These are phyloP conservation scores for Lordiphosa andalusiaca DNA, from an alignment of 2,888 invertebrate genomes.

Conservation along the genomic window DNA sequence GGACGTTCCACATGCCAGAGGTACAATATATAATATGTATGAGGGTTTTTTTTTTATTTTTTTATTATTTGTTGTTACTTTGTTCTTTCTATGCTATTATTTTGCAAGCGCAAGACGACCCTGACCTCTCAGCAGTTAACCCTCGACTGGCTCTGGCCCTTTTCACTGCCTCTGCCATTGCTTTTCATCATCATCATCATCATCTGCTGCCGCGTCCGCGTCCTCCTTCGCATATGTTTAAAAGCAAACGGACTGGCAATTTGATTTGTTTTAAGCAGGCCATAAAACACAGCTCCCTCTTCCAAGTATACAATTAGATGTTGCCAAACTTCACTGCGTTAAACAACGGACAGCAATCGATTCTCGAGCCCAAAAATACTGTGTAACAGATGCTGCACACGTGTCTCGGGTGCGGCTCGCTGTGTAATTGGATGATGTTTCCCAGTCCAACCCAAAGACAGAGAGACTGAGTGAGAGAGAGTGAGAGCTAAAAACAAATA, in stretches of 20 bases:
- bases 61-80: conserved; percentile 15
- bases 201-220: conserved; percentile 3
- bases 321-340: conserved; percentile 63
- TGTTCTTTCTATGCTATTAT: conserved; percentile 50
- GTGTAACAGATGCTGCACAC: conserved; percentile 73
- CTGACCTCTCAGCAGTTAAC: conserved; percentile 68
- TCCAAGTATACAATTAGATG: conserved; percentile 11
- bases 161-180: conserved; percentile 7
- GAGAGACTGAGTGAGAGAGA: conserved; percentile 6
- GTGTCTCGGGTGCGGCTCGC: conserved; percentile 53
- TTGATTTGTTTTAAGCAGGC: conserved; percentile 58
- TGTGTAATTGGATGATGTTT: conserved; percentile 69
- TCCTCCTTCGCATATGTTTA: conserved; percentile 20
- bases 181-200: neutral
- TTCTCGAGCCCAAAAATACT: conserved; percentile 35
- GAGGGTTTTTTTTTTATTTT: conserved; percentile 31
- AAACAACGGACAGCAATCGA: conserved; percentile 27
- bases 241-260: conserved; percentile 37
- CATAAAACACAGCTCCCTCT: conserved; percentile 9
- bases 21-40: conserved; percentile 58
- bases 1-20: conserved; percentile 10
- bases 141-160: conserved; percentile 28
- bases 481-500: conserved; percentile 71
- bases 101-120: conserved; percentile 55
- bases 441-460: conserved; percentile 7